These are phyloP conservation scores for Theodoxus fluviatilis DNA, from an alignment of 2,888 invertebrate genomes.

Conservation along the genomic window DNA sequence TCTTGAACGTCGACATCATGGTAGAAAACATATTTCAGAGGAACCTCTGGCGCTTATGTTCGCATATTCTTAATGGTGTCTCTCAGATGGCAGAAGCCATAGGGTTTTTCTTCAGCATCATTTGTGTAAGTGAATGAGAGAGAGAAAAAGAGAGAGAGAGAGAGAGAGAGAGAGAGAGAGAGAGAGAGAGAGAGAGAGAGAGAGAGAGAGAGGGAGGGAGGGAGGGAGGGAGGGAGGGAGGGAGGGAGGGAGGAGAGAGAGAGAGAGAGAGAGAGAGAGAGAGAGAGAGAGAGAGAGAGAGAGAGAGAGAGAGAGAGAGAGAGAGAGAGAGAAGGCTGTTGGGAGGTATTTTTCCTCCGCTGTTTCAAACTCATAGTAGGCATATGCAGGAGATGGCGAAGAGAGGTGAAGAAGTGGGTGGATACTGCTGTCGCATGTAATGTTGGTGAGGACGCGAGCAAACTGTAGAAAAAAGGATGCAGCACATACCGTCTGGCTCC, in stretches of 20 bases:
- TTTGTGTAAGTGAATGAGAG: background rate
- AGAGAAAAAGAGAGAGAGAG: background rate
- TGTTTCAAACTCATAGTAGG: no score
- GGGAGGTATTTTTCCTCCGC: no score
- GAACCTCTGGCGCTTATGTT: background rate
- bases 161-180: conserved; percentile 16
- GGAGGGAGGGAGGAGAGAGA: background rate
- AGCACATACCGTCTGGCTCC: no score
- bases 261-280: background rate
- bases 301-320: no score
- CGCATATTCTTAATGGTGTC: background rate
- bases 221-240: background rate
- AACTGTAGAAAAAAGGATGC: no score
- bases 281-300: background rate
- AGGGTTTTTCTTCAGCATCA: background rate
- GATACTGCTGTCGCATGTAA: no score
- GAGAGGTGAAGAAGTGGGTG: no score
- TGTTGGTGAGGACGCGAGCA: no score
- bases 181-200: background rate
- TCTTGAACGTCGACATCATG: background rate
- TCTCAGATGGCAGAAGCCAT: background rate
- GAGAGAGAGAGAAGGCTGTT: no score
- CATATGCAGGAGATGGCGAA: no score
- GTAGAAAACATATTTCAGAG: no score
- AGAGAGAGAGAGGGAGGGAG: conserved; percentile 7